Evolutionary conservation across 2,113 vertebrate species (phyloP), one percentile per base, ranked within the genome.

Genomic region (Tor tambroides): DNA sequence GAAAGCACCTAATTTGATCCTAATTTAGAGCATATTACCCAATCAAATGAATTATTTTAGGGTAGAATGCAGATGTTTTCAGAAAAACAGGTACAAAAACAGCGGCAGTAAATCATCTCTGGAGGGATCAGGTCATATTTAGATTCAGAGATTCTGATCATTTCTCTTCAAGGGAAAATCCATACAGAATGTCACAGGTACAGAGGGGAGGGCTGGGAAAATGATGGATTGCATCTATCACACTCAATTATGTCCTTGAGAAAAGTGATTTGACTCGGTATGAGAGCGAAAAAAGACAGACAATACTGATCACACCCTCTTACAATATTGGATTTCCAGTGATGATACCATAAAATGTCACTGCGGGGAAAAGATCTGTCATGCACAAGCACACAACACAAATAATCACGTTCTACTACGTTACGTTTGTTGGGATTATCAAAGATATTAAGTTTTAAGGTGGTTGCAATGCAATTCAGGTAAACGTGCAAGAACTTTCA

Each of bases 281-380:
- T 63, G 46, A 54, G 72, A 56, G 77, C 32, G 4, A n/a, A 90
- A 77, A 89, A 90, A 90, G 87, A 88, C 88, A 90, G 88, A 32
- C 88, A 89, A 93, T 89, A 90, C 93, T 69, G 87, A 92, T 93
- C 90, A 91, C 75, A 85, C 80, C 84, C 32, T 78, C 80, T 79
- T 75, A 88, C 61, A 28, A 94, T 94, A 95, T 94, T 94, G 93
- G 93, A 94, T 94, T 94, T 93, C 91, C 89, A 90, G 92, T 92
- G 93, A 94, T 92, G 93, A 93, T 93, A 90, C 89, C 76, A 91
- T 94, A 92, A 93, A 93, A 94, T 93, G 92, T 94, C 92, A 92
- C 92, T 91, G 91, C 88, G 84, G 87, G 79, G 88, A 86, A 92
- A 91, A 92, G 89, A 94, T 95, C 92, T 92, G 92, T 94, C 94